These are phyloP conservation scores for Trematocara stigmaticum DNA, from an alignment of 2,113 vertebrate species.

Conservation along the genomic window DNA sequence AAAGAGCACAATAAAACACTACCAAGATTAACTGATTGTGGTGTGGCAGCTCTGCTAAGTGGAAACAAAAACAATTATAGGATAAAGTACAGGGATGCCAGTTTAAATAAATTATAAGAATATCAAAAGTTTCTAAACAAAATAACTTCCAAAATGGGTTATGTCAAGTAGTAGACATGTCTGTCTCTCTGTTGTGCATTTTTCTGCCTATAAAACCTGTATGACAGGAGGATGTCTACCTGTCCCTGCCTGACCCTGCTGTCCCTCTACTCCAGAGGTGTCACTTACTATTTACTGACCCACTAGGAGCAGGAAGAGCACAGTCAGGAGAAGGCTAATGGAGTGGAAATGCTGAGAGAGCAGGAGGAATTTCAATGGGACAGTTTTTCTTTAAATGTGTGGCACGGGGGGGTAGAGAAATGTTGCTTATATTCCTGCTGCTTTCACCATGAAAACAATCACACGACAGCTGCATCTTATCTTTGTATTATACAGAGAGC, in stretches of 20 bases:
- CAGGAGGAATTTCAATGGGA: conserved; percentile 25
- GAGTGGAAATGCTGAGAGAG: conserved; percentile 56
- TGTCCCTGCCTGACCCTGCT: conserved; percentile 25
- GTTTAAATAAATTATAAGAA: neutral
- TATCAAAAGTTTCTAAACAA: neutral
- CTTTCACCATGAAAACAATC: neutral
- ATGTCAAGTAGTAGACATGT: neutral
- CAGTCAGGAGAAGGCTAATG: conserved; percentile 59
- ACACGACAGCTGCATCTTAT: neutral
- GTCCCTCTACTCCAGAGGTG: conserved; percentile 4
- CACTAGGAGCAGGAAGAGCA: conserved; percentile 25
- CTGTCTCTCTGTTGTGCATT: neutral
- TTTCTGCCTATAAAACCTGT: neutral
- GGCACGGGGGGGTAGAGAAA: neutral
- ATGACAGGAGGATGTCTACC: neutral
- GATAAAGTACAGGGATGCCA: neutral
- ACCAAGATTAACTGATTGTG: neutral
- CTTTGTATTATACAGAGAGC: neutral
- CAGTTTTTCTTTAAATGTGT: conserved; percentile 25
- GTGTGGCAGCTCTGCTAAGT: neutral
- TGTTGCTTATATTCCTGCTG: neutral
- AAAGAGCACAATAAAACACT: neutral
- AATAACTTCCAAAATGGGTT: neutral
- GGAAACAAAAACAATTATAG: neutral
- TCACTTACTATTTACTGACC: conserved; percentile 51